Evolutionary conservation across 2,888 invertebrate genomes (phyloP).

Genomic region (Micoletzkya japonica): DNA sequence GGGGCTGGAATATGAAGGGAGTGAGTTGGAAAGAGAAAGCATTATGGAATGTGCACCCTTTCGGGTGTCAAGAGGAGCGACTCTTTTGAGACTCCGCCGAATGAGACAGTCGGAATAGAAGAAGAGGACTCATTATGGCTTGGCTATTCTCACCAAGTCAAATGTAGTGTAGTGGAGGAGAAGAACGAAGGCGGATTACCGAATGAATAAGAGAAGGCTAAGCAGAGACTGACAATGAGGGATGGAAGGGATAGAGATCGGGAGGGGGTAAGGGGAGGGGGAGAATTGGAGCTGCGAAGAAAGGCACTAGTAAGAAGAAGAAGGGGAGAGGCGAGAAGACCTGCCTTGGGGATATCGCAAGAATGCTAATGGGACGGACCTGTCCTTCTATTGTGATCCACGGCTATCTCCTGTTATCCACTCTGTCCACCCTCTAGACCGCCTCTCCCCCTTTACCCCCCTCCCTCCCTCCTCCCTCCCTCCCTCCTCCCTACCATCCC

Average conservation of each 20-base stretch:
- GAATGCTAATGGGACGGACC: not conserved
- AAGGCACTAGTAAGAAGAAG: not conserved
- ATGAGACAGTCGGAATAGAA: no score
- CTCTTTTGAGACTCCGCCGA: no score
- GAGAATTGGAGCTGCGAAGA: no score
- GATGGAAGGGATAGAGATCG: not conserved
- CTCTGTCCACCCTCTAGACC: not conserved
- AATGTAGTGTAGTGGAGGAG: not conserved
- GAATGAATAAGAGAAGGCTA: not conserved
- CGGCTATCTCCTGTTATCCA: not conserved
- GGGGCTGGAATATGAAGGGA: not conserved
- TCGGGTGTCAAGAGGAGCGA: no score
- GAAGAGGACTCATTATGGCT: no score
- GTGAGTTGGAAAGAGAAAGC: conserved; percentile 9
- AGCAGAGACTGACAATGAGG: not conserved
- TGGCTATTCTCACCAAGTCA: no score
- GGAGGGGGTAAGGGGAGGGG: not conserved
- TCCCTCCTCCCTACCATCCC: not conserved
- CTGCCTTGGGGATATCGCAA: not conserved
- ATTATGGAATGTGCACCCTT: no score
- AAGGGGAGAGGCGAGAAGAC: not conserved
- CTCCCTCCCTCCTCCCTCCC: not conserved
- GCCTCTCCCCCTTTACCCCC: not conserved
- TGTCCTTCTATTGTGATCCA: no score
- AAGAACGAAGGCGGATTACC: not conserved